Base-by-base conservation (phyloP, 2,797 vertebrate species). In the Aplochiton taeniatus region DNA sequence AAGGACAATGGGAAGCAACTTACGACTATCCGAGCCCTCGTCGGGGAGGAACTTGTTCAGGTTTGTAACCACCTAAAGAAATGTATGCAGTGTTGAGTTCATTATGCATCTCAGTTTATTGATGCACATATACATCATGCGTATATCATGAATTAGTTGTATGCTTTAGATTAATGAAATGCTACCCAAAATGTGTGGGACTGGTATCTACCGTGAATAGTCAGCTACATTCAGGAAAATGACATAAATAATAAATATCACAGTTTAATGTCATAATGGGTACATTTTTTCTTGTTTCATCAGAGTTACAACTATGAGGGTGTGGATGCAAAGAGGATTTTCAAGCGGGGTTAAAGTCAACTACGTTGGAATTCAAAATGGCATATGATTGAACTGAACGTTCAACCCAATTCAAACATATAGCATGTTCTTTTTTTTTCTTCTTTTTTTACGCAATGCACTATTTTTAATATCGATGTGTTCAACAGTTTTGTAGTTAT, bases 261-360 rank as follows among this genome's bases (percentile, higher is more conserved):
- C 31, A 6, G 31, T 31, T 31, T 31, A 31, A 3, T 31, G 31
- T 31, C 31, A 31, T 31, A 31, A 31, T 31, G 31, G 31, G 31
- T 31, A 2, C 2, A 31, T 31, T 31, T 31, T 31, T 31, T 31
- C 31, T 31, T 60, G 75, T 54, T 63, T 66, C 83, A 87, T 81
- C 89, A 99, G 97, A 93, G 63, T 72, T 98, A 96, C 4, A 1
- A 2, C 44, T 98, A 97, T 0, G 95, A 98, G 46, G 96, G 95
- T 60, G 93, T 96, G 41, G 91, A 96, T 9, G 93, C 96, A 61
- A 98, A 94, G 85, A 94, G 97, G 78, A 80, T 94, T 88, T 98
- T 97, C 89, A 99, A 98, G 80, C 95, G 75, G 72, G 65, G 1
- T 51, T 98, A 85, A 89, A 77, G 8, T 19, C 54, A 65, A 43